Conservation (phyloP, 2,113 vertebrate genomes). For the Sprattus sprattus region DNA sequence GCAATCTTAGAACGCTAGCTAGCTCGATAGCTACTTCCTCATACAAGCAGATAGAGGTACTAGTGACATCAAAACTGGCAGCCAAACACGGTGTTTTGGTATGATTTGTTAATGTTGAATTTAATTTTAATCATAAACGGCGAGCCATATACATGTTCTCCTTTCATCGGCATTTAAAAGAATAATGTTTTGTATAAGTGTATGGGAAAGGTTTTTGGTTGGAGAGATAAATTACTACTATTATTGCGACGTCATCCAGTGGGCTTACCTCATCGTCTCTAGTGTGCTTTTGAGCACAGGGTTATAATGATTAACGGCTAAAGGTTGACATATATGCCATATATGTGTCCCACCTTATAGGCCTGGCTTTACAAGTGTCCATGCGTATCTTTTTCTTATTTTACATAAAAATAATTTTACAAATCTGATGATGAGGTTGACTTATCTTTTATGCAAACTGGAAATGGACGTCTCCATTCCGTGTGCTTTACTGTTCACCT, state of each 20-base stretch:
- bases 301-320: neutral
- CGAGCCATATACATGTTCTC: neutral
- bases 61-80: slow-evolving; percentile 17
- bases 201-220: neutral
- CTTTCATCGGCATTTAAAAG: neutral
- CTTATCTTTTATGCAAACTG: neutral
- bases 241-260: slow-evolving; percentile 15
- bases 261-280: slow-evolving; percentile 6
- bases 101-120: neutral
- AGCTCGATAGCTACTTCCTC: neutral
- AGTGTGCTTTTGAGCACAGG: neutral
- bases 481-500: neutral
- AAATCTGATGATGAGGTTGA: no score
- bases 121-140: neutral
- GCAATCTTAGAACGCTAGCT: slow-evolving; percentile 13
- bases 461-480: neutral
- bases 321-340: neutral
- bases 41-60: neutral
- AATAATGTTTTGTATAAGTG: neutral
- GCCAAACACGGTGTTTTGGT: neutral
- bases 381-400: neutral
- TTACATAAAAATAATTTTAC: neutral
- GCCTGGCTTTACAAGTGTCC: neutral
- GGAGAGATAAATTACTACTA: neutral
- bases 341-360: neutral